phyloP scores from a whole-genome alignment of 2,113 vertebrate species.

The Murina feae region DNA sequence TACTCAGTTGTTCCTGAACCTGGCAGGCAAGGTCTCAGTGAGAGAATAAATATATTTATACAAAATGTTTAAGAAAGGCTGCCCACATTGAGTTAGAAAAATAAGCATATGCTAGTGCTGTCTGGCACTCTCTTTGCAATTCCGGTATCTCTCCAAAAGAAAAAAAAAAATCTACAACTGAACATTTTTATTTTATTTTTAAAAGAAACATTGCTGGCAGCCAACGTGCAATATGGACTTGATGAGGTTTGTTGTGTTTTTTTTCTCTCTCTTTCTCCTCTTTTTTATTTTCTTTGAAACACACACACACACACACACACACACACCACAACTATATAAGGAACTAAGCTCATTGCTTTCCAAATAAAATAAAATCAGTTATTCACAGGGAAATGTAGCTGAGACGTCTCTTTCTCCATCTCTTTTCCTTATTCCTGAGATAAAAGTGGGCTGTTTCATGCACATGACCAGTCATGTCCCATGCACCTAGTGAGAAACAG shows the following conservation, averaged over 20 bases:
- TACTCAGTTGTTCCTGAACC: conserved; percentile 73
- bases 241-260: conserved; percentile 27
- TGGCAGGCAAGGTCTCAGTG: conserved; percentile 59
- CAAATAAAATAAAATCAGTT: conserved; percentile 23
- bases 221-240: conserved; percentile 70
- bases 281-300: conserved; percentile 23
- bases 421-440: not conserved
- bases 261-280: not conserved
- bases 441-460: not conserved
- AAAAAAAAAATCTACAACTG: conserved; percentile 48
- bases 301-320: not conserved
- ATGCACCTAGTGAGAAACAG: not conserved
- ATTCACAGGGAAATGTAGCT: not conserved
- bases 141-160: conserved; percentile 75
- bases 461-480: not conserved
- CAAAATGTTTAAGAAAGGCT: conserved; percentile 76
- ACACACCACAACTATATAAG: not conserved
- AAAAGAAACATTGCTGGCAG: conserved; percentile 76
- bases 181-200: conserved; percentile 80
- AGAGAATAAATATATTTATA: conserved; percentile 78
- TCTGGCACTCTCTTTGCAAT: conserved; percentile 84
- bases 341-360: not conserved
- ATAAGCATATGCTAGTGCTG: conserved; percentile 84
- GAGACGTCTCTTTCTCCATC: not conserved
- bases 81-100: conserved; percentile 82